phyloP scores from a whole-genome alignment of 30 jellyfish, hydroid and myxozoan genomes.

The Turritopsis dohrnii region DNA sequence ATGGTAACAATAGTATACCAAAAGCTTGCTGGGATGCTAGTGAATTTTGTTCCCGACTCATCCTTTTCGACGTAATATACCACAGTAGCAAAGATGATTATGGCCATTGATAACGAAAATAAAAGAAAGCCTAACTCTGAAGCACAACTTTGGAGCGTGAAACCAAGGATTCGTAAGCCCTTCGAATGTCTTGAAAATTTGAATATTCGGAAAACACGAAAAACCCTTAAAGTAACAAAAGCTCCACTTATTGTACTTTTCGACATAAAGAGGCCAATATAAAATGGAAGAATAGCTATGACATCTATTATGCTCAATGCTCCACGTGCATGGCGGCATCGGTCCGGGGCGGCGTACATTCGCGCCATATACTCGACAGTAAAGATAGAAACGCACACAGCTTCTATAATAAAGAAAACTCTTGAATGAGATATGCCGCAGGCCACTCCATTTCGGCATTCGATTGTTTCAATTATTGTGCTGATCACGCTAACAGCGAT shows the following conservation, averaged over 20 bases:
- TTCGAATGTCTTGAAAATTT: conserved; percentile 91
- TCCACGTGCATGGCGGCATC: conserved; percentile 69
- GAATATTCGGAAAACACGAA: conserved; percentile 92
- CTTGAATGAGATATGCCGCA: conserved; percentile 71
- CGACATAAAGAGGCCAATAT: conserved; percentile 61
- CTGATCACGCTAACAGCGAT: conserved; percentile 78
- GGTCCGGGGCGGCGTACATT: conserved; percentile 78
- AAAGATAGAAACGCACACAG: conserved; percentile 73
- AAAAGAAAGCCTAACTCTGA: conserved; percentile 86
- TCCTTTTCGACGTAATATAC: conserved; percentile 83
- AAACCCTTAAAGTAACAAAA: conserved; percentile 79
- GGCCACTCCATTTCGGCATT: conserved; percentile 56
- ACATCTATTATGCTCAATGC: conserved; percentile 66
- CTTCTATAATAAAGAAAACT: conserved; percentile 66
- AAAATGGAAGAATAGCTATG: conserved; percentile 76
- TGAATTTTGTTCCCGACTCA: conserved; percentile 42
- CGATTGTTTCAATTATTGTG: conserved; percentile 75
- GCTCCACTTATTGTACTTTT: conserved; percentile 86
- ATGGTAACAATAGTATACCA: conserved; percentile 94
- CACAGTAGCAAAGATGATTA: conserved; percentile 79
- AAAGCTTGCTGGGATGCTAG: conserved; percentile 87
- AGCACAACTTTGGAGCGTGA: conserved; percentile 76
- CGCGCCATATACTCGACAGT: conserved; percentile 79
- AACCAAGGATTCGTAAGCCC: conserved; percentile 90
- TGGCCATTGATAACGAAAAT: conserved; percentile 90